A percentile compares a stretch with the other conserved stretches of the same genome.
These are phyloP conservation scores for Anorthoa munda DNA, from an alignment of 2,888 invertebrate species.

Conservation along the genomic window DNA sequence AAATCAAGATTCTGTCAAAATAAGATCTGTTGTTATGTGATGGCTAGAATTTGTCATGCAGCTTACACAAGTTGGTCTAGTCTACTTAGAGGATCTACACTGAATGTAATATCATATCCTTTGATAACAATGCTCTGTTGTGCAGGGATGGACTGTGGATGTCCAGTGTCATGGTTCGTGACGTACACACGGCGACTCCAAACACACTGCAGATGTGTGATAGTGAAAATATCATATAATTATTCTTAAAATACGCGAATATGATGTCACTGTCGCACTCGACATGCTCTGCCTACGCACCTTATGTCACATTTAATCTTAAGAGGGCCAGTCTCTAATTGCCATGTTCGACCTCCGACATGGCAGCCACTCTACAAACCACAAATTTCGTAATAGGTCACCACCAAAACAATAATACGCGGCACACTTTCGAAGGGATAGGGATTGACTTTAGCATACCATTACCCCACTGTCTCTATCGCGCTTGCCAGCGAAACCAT, in stretches of 20 bases:
- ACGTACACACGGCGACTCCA: slow-evolving; percentile 29
- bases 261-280: slow-evolving; percentile 79
- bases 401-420: slow-evolving; percentile 86
- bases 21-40: slow-evolving; percentile 18
- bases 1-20: slow-evolving; percentile 14
- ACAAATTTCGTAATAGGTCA: slow-evolving; percentile 85
- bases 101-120: slow-evolving; percentile 6
- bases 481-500: slow-evolving; percentile 69
- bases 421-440: slow-evolving; percentile 85
- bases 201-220: slow-evolving; percentile 43
- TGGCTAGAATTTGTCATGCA: slow-evolving; percentile 35
- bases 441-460: slow-evolving; percentile 77
- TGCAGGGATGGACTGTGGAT: not conserved
- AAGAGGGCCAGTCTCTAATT: slow-evolving; percentile 72
- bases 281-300: slow-evolving; percentile 76
- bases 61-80: slow-evolving; percentile 17
- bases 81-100: slow-evolving; percentile 5
- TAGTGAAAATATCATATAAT: slow-evolving; percentile 65
- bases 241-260: slow-evolving; percentile 75
- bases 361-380: slow-evolving; percentile 68
- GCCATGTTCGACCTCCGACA: slow-evolving; percentile 70
- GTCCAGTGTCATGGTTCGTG: slow-evolving; percentile 5
- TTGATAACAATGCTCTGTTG: slow-evolving; percentile 17
- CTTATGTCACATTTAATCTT: slow-evolving; percentile 74
- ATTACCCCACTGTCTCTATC: slow-evolving; percentile 77